Evolutionary conservation across 2,888 invertebrate species (phyloP), one percentile per base, ranked within the genome.

Genomic region (Heliconius ethilla): DNA sequence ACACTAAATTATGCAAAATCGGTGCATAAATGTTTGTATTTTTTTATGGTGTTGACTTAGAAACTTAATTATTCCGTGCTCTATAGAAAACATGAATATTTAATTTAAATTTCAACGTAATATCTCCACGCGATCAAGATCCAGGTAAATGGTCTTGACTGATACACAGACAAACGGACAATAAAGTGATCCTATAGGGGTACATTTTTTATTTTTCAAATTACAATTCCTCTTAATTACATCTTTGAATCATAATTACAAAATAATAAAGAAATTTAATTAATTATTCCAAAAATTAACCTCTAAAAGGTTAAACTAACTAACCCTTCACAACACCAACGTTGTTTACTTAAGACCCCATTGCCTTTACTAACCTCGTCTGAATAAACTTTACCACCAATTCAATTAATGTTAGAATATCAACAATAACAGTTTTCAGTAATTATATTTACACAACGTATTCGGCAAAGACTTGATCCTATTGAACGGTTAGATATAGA

Each of bases 371-470:
- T 89, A 90, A 90, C 90, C 91, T 89, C 86, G 85, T 88, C 91
- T 91, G 88, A 89, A 93, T 92, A 93, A 93, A 93, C 92, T 92
- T 89, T 81, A 86, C 84, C 85, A 87, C 85, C 89, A 92, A 92
- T 92, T 91, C 90, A 93, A 93, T 93, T 93, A 92, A 89, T 90
- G 84, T 85, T 82, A 84, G 88, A 87, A 89, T 90, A 91, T 90
- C 88, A 92, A 91, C 89, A 92, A 92, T 91, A 92, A 91, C 90
- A 91, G 88, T 91, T 91, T 91, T 90, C 87, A 86, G 85, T 91
- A 90, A 92, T 92, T 89, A 90, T 91, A 89, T 91, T 92, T 89
- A 88, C 84, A 87, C 84, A 89, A 84, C 84, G 84, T 87, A 88
- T 88, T 88, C 85, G 80, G 82, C 82, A 75, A 79, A 70, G 81